Base-by-base conservation (phyloP, 2,113 vertebrate genomes). In the Mesoclemmys tuberculata region DNA sequence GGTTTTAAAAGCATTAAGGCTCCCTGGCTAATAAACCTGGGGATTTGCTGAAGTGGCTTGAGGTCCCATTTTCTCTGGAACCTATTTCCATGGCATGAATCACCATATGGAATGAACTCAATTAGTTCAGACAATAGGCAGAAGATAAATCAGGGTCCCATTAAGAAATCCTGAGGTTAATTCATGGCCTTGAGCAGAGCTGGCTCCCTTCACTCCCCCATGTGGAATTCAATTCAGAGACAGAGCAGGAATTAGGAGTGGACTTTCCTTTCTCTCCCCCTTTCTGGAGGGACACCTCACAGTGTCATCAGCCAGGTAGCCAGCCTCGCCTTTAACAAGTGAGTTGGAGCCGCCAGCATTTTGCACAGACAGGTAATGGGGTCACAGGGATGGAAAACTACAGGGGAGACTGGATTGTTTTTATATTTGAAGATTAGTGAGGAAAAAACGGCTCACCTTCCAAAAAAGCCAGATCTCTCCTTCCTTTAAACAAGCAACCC, bases 111-210 rank as follows among this genome's bases (percentile, higher is more conserved):
- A 91, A 97, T 95, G 98, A 98, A 98, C 97, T 98, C 98, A 98
- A 98, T 98, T 98, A 98, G 97, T 56, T 26, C 93, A 98, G 98
- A 97, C 97, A 97, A 97, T 97, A 94, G 96, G 96, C 96, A 92
- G 78, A 95, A 93, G 86, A 98, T 98, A 98, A 98, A 98, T 98
- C 98, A 98, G 77, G 95, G 90, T 94, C 97, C 98, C 97, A 98
- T 98, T 98, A 98, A 97, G 91, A 92, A 95, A 85, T 54, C 77
- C 78, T 55, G 78, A 80, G 95, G 96, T 95, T 93, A 75, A 97
- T 97, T 96, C 86, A 97, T 83, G 93, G 94, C 93, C 94, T 56
- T 3, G 82, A 94, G 94, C 82, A 19, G 81, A 83, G 46, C 88
- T 90, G 74, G 26, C 87, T 97, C 94, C 92, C 52, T 78, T 14